phyloP scores from a whole-genome alignment of 2,797 vertebrate species.

The Pangasius sanitwongsei region DNA sequence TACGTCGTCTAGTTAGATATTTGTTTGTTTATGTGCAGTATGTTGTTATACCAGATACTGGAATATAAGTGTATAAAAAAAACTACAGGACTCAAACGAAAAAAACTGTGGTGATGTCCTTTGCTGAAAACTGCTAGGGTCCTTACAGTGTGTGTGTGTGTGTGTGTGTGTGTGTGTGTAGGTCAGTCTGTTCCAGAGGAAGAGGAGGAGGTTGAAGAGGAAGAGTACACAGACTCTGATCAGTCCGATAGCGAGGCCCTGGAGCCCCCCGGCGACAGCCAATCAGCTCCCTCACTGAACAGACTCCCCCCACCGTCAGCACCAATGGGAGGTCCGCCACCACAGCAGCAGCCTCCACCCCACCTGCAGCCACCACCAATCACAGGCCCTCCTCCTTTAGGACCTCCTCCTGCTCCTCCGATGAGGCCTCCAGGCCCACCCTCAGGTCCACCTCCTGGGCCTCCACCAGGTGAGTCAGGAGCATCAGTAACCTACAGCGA shows the following conservation, averaged over 20 bases:
- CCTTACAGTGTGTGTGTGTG: not conserved
- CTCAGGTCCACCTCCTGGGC: constrained; percentile 92
- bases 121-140: not conserved
- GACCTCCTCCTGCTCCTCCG: constrained; percentile 91
- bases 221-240: constrained; percentile 86
- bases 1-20: no score
- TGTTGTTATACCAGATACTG: no score
- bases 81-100: no score
- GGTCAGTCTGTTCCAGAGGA: constrained; percentile 96
- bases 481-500: not conserved
- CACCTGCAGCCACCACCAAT: constrained; percentile 91
- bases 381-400: constrained; percentile 90
- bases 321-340: constrained; percentile 69
- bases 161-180: constrained; percentile 61
- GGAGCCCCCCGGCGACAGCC: constrained; percentile 74
- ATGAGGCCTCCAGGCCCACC: constrained; percentile 94
- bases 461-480: constrained; percentile 85
- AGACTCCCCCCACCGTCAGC: constrained; percentile 68
- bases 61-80: no score
- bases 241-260: constrained; percentile 80
- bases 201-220: constrained; percentile 88
- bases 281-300: constrained; percentile 60
- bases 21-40: no score
- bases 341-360: constrained; percentile 78
- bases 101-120: not conserved